Evolutionary conservation across 2,113 vertebrate species (phyloP), one percentile per base, ranked within the genome.

Genomic region (Pycnonotus jocosus): DNA sequence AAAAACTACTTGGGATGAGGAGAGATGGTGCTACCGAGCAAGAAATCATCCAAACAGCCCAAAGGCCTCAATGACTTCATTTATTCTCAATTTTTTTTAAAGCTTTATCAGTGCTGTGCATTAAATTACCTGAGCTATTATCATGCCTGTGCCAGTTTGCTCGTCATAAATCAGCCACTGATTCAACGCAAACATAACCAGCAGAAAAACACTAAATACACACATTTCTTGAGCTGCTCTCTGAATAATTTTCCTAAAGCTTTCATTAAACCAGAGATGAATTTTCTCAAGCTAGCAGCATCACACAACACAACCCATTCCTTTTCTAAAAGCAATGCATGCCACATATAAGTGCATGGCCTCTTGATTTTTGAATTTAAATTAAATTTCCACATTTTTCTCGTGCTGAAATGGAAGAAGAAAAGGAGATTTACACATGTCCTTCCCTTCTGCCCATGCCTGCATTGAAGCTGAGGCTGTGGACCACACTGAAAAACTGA

Each of bases 271-370:
- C 15, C 31, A 30, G 2, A 12, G 58, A 38, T 53, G 37, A 45
- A 45, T 64, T 86, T 77, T 35, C 53, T 37, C 48, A 57, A 60
- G 24, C 6, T 3, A 44, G 7, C 72, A 86, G 16, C 65, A 16
- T 20, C 50, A 50, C 31, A 51, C 10, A 53, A 11, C 19, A 72
- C 21, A 42, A 27, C 28, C 10, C 8, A 13, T 25, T 42, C 11
- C 23, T 5, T 9, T 37, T 30, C 16, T 40, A 48, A 25, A 45
- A 83, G 38, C 14, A 62, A 2, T 65, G 35, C 23, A 5, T 3
- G 11, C 23, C 38, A 48, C 25, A 7, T 6, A 1, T 2, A 78
- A 72, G 8, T 3, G 1, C 45, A 45, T 3, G 6, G 44, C 25
- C 37, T 45, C 4, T 50, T 45, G 30, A 27, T 64, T 71, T 71